Conservation (phyloP, 2,888 invertebrate genomes). For the Lasioglossum calceatum region DNA sequence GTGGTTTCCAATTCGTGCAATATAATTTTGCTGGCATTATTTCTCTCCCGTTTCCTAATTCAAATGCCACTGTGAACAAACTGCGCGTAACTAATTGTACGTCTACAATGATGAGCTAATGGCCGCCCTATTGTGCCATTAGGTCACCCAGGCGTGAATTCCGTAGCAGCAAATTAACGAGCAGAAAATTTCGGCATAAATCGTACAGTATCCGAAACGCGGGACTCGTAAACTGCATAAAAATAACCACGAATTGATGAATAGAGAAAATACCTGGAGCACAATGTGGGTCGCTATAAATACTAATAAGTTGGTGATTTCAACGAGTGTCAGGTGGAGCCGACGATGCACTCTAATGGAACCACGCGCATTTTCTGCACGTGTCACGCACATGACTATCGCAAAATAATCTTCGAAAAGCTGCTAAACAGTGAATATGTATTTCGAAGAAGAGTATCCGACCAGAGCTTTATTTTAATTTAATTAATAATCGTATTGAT, state of each 20-base stretch:
- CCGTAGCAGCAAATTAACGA: not conserved
- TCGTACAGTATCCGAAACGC: not conserved
- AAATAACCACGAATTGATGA: not conserved
- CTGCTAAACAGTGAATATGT: not conserved
- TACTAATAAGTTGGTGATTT: conserved; percentile 7
- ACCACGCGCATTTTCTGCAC: not conserved
- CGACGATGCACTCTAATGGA: not conserved
- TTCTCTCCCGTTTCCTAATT: not conserved
- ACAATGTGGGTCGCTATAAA: conserved; percentile 10
- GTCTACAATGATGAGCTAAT: not conserved
- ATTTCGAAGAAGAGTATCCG: not conserved
- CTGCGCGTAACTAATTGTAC: not conserved
- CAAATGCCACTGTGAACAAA: not conserved
- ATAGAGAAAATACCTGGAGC: not conserved
- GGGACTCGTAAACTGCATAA: not conserved
- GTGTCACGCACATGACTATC: not conserved
- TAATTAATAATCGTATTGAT: too few relatives aligned
- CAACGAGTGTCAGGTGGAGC: conserved; percentile 10
- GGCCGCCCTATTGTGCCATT: not conserved
- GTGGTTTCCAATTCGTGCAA: not conserved
- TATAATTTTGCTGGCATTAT: not conserved
- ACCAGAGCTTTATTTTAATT: too few relatives aligned
- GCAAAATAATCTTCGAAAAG: not conserved
- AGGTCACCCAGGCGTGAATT: not conserved
- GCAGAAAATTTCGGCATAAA: not conserved